Percentiles rank a stretch among this genome's conserved stretches.
Conservation (phyloP, 2,888 invertebrate genomes). For the Rhagonycha lutea region DNA sequence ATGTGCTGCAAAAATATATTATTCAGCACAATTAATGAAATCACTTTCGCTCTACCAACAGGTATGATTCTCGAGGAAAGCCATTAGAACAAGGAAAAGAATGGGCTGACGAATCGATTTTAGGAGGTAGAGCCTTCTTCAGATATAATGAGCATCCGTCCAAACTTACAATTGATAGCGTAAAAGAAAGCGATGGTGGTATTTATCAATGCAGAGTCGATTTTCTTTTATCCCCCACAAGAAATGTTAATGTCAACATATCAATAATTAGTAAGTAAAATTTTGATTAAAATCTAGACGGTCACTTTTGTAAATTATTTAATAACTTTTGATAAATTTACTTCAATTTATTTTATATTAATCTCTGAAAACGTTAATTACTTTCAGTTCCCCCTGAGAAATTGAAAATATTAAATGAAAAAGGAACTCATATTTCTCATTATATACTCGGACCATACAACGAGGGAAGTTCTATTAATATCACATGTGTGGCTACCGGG, state of each 20-base stretch:
- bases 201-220: constrained; percentile 88
- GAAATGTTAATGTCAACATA: constrained; percentile 84
- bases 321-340: not conserved
- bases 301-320: not conserved
- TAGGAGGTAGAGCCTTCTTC: constrained; percentile 79
- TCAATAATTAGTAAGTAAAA: constrained; percentile 82
- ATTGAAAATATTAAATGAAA: constrained; percentile 78
- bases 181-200: constrained; percentile 77
- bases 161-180: constrained; percentile 74
- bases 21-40: not conserved
- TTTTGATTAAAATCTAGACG: not conserved
- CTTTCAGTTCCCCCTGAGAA: constrained; percentile 80
- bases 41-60: constrained; percentile 49
- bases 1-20: not conserved
- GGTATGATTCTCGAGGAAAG: constrained; percentile 78
- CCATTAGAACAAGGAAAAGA: constrained; percentile 75
- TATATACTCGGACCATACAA: constrained; percentile 84
- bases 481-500: constrained; percentile 84
- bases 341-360: not conserved
- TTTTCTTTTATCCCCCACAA: constrained; percentile 86
- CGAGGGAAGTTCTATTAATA: constrained; percentile 79
- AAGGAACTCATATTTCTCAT: constrained; percentile 74
- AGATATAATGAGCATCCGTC: constrained; percentile 75
- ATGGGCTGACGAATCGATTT: constrained; percentile 77
- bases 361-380: constrained; percentile 14